Conservation (phyloP, 2,888 invertebrate species). For the Ceratothoa steindachneri region DNA sequence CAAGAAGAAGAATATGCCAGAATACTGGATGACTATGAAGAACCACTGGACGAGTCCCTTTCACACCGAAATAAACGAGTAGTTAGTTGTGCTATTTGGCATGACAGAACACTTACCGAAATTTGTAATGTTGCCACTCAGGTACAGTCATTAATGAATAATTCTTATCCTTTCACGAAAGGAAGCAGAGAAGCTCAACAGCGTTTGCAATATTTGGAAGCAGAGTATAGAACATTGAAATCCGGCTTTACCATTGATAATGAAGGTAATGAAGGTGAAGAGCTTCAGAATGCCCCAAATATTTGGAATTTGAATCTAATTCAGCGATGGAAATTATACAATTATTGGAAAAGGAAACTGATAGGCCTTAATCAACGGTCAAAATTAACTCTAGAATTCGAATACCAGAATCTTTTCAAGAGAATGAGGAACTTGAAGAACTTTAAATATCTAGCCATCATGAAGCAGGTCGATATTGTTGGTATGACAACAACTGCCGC, state of each 20-base stretch:
- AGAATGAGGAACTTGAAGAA: background rate
- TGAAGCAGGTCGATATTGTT: conserved; percentile 18
- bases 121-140: background rate
- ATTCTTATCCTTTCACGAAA: background rate
- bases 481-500: conserved; percentile 28
- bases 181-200: background rate
- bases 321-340: conserved; percentile 1
- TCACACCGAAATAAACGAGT: too few species aligned
- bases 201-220: background rate
- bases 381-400: background rate
- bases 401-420: background rate
- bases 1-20: conserved; percentile 28
- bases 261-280: background rate
- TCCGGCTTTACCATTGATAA: background rate
- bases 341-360: background rate
- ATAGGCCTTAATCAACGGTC: background rate
- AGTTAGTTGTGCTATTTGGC: background rate
- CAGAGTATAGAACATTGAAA: background rate
- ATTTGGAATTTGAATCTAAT: background rate
- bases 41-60: background rate
- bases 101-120: too few species aligned
- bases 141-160: background rate
- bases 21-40: conserved; percentile 20
- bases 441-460: conserved; percentile 13
- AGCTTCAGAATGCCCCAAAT: background rate